Evolutionary conservation across 1,140 invertebrate genomes (phyloP), one percentile per base, ranked within the genome.

Genomic region (Sarcophaga bullata): DNA sequence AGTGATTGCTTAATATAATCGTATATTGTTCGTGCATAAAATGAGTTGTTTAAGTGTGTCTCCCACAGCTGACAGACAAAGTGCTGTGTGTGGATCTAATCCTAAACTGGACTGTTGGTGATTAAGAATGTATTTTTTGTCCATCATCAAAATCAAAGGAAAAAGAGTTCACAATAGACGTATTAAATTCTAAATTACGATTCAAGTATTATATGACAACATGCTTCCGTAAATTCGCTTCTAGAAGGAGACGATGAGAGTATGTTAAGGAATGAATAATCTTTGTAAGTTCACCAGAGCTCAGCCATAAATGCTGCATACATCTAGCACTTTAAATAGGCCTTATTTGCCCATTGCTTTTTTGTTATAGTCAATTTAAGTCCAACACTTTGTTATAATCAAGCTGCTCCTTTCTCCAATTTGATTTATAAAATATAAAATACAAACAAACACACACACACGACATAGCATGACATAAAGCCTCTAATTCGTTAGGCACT

Each of bases 151-250:
- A 58, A 58, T 37, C 25, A 52, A 52, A 10, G 15, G 7, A 15
- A 54, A 58, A 58, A 25, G 62, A 68, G 62, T 17, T 68, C n/a
- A 68, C n/a, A 68, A 25, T 19, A 19, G n/a, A 9, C n/a, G n/a
- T 19, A 68, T 68, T 68, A 68, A 68, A 68, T 17, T 25, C n/a
- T 68, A 68, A 68, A 19, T 68, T 68, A 19, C 9, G 4, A 2
- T n/a, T 37, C 25, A 58, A 58, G n/a, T 58, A 58, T 58, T 58
- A 58, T 58, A 58, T 58, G 54, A 58, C 54, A 58, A 58, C 54
- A 58, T 58, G 10, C n/a, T 1, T n/a, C n/a, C 0, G 54, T 37
- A 37, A 37, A 4, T 37, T 37, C 4, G 25, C 25, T 37, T 37
- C 25, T 37, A 37, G n/a, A n/a, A n/a, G n/a, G n/a, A n/a, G n/a